Percentiles rank a stretch among this genome's conserved stretches.
These are phyloP conservation scores for Balaeniceps rex DNA, from an alignment of 2,113 vertebrate species.

Conservation along the genomic window DNA sequence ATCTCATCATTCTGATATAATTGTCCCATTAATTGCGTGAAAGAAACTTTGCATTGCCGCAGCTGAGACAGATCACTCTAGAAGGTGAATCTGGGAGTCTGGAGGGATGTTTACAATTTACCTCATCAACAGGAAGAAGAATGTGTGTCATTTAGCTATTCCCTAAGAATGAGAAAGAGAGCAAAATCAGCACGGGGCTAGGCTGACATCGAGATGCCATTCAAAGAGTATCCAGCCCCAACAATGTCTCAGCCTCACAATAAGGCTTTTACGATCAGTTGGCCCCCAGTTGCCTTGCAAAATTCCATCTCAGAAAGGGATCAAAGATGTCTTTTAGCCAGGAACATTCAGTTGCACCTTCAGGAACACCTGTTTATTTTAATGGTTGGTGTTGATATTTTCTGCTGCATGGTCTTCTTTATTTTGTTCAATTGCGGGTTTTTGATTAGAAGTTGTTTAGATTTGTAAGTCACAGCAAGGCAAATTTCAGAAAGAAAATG, in stretches of 20 bases:
- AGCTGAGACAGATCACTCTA: not conserved
- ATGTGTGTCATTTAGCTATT: constrained; percentile 1
- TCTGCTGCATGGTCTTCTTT: not conserved
- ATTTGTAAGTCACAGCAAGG: not conserved
- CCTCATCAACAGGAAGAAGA: constrained; percentile 27
- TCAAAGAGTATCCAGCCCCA: constrained; percentile 18
- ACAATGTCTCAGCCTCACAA: constrained; percentile 29
- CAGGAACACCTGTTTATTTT: not conserved
- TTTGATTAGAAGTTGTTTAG: not conserved
- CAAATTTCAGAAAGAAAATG: not conserved
- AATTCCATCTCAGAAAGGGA: constrained; percentile 6
- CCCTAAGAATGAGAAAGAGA: not conserved
- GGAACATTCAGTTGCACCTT: not conserved
- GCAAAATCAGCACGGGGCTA: not conserved
- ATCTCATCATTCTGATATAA: constrained; percentile 62
- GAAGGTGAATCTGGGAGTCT: constrained; percentile 18
- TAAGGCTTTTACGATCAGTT: not conserved
- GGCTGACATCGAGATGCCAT: not conserved
- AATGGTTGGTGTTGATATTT: not conserved
- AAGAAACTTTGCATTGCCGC: constrained; percentile 14
- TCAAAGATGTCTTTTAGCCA: not conserved
- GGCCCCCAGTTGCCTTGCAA: not conserved
- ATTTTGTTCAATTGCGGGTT: not conserved
- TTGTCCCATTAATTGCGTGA: constrained; percentile 32
- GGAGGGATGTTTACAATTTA: constrained; percentile 12